A percentile compares a stretch with the other conserved stretches of the same genome.
Conservation (phyloP, 2,113 vertebrate species). For the Sinocyclocheilus anophthalmus region DNA sequence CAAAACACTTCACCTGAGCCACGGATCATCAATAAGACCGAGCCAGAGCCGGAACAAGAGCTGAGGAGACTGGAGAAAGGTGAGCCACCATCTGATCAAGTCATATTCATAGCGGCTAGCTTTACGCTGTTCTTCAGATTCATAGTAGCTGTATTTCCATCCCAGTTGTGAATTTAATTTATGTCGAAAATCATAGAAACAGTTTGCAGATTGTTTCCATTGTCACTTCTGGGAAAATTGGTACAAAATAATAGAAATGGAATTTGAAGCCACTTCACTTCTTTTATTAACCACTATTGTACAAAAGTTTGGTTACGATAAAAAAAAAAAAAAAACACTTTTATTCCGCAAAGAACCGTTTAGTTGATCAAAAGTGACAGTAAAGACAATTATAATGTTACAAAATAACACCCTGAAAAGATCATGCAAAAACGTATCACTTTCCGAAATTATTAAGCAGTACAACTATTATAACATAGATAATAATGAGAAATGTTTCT, state of each 20-base stretch:
- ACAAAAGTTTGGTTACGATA: background rate
- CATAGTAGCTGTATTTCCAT: no score
- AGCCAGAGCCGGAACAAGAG: constrained; percentile 77
- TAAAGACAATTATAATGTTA: no score
- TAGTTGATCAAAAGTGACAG: no score
- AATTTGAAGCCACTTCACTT: background rate
- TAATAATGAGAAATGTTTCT: no score
- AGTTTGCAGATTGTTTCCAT: no score
- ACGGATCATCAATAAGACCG: constrained; percentile 62
- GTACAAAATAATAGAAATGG: background rate
- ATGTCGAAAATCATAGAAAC: no score
- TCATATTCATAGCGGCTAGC: background rate
- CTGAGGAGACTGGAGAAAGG: constrained; percentile 78
- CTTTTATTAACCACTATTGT: background rate
- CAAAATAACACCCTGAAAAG: no score
- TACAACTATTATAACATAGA: no score
- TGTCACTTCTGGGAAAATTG: background rate
- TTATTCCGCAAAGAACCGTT: background rate
- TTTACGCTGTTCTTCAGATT: no score
- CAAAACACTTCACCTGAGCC: constrained; percentile 59
- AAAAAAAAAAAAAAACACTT: background rate
- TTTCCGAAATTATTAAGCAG: no score
- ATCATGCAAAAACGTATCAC: no score
- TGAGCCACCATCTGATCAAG: constrained; percentile 60
- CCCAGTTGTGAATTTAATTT: no score